Conservation (phyloP, 1,140 invertebrate genomes). For the Coelopa frigida region DNA sequence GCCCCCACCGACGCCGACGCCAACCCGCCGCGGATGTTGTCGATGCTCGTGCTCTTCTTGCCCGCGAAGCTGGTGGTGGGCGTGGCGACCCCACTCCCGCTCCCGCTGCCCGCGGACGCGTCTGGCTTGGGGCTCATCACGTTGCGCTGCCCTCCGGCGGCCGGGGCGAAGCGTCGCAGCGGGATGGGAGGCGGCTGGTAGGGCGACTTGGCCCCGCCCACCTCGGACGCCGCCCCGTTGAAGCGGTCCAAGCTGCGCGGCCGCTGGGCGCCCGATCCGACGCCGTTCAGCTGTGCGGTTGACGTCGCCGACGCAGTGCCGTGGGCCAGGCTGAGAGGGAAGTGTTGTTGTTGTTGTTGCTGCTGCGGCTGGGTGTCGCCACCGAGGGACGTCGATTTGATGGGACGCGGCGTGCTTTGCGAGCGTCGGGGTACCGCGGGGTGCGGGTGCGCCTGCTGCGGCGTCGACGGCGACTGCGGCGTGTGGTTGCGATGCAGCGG, state of each 20-base stretch:
- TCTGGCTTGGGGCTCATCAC: constrained; percentile 17
- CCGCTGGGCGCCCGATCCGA: constrained; percentile 29
- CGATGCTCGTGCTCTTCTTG: constrained; percentile 29
- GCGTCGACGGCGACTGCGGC: not conserved
- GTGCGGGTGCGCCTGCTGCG: constrained; percentile 13
- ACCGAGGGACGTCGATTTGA: too few species aligned
- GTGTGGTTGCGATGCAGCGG: constrained; percentile 13
- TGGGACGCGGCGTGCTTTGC: constrained; percentile 33
- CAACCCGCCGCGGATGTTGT: constrained; percentile 18
- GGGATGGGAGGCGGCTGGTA: constrained; percentile 34
- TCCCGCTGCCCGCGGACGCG: too few species aligned
- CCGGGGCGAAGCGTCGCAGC: constrained; percentile 25
- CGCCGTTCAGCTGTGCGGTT: constrained; percentile 18
- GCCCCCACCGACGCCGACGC: not conserved
- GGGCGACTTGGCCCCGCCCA: constrained; percentile 10
- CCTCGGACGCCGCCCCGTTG: constrained; percentile 19
- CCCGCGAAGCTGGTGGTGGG: constrained; percentile 10
- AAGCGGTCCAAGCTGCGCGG: constrained; percentile 41
- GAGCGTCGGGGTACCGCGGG: constrained; percentile 36
- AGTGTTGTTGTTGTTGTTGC: not conserved
- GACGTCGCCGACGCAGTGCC: constrained; percentile 17
- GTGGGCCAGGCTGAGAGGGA: not conserved
- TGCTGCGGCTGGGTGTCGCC: constrained; percentile 14
- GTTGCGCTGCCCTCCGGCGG: not conserved
- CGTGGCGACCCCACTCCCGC: not conserved